A percentile compares a stretch with the other conserved stretches of the same genome.
phyloP scores from a whole-genome alignment of 2,113 vertebrate species.

The Upupa epops region DNA sequence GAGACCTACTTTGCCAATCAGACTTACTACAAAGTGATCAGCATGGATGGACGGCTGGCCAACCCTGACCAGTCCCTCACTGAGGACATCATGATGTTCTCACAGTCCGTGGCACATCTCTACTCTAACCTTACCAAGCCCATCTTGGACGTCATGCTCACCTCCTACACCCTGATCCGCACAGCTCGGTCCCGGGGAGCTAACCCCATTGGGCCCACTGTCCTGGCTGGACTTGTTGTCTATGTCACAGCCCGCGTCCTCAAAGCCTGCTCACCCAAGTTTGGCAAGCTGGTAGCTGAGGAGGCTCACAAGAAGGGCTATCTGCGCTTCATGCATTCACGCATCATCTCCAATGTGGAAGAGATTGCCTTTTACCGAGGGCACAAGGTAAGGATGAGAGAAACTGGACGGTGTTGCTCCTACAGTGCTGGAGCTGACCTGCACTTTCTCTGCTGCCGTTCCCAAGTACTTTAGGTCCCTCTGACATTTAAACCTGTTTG shows the following conservation, averaged over 20 bases:
- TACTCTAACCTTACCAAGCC: constrained; percentile 99
- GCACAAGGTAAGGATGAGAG: constrained; percentile 86
- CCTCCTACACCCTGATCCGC: constrained; percentile 94
- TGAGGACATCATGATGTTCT: constrained; percentile 96
- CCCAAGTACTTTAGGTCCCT: not conserved
- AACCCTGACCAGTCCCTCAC: constrained; percentile 98
- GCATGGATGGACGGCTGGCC: constrained; percentile 93
- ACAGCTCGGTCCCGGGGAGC: constrained; percentile 89
- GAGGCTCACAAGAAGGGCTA: constrained; percentile 95
- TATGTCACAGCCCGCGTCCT: constrained; percentile 92
- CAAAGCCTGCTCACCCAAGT: constrained; percentile 91
- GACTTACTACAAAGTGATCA: constrained; percentile 94
- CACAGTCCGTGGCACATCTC: constrained; percentile 93
- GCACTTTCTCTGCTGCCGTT: not conserved
- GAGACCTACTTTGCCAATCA: constrained; percentile 92
- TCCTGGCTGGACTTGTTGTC: constrained; percentile 92
- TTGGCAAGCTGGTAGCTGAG: constrained; percentile 95
- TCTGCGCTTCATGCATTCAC: constrained; percentile 93
- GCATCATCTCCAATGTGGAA: constrained; percentile 96
- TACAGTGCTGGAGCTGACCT: not conserved
- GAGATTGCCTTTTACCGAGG: constrained; percentile 98
- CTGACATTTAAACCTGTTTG: constrained; percentile 27
- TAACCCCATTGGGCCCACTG: constrained; percentile 87
- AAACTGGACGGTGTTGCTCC: not conserved
- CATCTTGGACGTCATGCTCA: constrained; percentile 93